Conservation (phyloP, 2,797 vertebrate genomes). For the Sphaeramia orbicularis region DNA sequence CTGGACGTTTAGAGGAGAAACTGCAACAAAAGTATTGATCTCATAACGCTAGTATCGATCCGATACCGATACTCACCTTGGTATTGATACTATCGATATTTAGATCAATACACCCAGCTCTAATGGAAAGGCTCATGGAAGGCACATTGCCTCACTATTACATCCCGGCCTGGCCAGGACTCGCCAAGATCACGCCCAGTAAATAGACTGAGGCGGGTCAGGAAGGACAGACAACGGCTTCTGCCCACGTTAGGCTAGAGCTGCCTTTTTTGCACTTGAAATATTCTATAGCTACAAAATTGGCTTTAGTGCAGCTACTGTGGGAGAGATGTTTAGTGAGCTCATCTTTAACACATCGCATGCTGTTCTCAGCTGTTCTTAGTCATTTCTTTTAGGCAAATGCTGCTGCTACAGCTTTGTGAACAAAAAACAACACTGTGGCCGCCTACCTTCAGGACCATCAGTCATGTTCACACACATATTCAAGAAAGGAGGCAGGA, state of each 20-base stretch:
- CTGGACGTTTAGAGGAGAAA: too few relatives aligned
- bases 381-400: constrained; percentile 30
- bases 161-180: constrained; percentile 92
- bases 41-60: too few relatives aligned
- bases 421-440: constrained; percentile 66
- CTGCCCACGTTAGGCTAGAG: constrained; percentile 20
- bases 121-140: constrained; percentile 97
- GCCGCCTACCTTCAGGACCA: constrained; percentile 26
- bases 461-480: constrained; percentile 10
- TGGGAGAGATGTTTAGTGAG: constrained; percentile 23
- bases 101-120: too few relatives aligned
- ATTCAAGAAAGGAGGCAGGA: constrained; percentile 15
- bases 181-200: constrained; percentile 87
- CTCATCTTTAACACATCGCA: constrained; percentile 38
- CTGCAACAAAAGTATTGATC: too few relatives aligned
- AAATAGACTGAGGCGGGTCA: constrained; percentile 67
- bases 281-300: constrained; percentile 44
- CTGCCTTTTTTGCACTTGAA: constrained; percentile 51
- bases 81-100: too few relatives aligned
- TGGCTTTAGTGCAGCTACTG: constrained; percentile 38
- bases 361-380: constrained; percentile 49
- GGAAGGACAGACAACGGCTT: constrained; percentile 9
- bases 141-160: constrained; percentile 96
- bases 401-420: constrained; percentile 55
- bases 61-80: too few relatives aligned